Percentiles rank a stretch among this genome's conserved stretches.
These are phyloP conservation scores for Rhagologus leucostigma DNA, from an alignment of 2,113 vertebrate genomes.

Conservation along the genomic window DNA sequence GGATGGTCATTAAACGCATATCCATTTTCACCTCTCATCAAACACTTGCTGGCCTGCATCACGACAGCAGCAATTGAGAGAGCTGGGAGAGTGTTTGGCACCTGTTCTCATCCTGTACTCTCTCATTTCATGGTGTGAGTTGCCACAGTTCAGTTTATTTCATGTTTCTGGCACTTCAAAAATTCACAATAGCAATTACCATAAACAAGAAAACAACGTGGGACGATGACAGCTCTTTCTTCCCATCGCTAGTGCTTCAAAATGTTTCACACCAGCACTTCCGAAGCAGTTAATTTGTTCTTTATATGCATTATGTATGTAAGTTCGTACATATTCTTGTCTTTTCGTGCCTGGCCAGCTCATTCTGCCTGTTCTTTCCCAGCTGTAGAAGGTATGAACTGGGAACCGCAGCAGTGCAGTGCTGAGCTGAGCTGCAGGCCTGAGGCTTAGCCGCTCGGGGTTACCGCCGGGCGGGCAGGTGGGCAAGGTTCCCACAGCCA, in stretches of 20 bases:
- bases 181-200: neutral
- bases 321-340: neutral
- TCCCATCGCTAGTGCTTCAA: neutral
- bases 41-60: neutral
- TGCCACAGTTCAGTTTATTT: neutral
- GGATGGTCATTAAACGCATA: neutral
- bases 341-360: neutral
- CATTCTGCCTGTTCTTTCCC: neutral
- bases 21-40: neutral
- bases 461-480: neutral
- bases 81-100: neutral
- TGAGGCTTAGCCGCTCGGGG: accelerated
- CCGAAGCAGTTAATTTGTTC: neutral
- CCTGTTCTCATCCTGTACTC: neutral
- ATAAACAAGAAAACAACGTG: neutral
- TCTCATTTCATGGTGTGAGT: neutral
- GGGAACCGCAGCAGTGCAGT: accelerated
- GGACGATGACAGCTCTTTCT: neutral
- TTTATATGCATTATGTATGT: neutral
- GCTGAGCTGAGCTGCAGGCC: neutral
- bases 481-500: neutral
- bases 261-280: neutral
- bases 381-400: accelerated
- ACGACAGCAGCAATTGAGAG: neutral
- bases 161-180: neutral